Evolutionary conservation across 2,797 vertebrate species (phyloP).

Genomic region (Threskiornis aethiopicus): DNA sequence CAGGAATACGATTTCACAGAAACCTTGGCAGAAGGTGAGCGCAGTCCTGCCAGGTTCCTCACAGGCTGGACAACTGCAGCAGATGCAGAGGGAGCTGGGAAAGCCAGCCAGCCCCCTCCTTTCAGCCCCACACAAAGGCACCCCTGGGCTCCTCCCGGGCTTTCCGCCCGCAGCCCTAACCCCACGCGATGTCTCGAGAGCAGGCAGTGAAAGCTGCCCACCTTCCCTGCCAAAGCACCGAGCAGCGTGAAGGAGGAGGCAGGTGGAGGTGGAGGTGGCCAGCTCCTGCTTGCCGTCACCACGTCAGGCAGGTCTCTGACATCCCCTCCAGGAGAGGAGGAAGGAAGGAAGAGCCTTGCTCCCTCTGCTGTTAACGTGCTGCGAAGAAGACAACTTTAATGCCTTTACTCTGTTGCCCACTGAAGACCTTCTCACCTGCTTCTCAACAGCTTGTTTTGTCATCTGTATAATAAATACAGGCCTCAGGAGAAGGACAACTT

Average conservation of each 20-base stretch:
- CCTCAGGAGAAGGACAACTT: not conserved
- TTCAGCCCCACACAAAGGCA: not conserved
- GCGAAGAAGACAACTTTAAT: not conserved
- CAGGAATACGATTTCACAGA: not conserved
- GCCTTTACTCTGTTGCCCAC: not conserved
- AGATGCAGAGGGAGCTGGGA: not conserved
- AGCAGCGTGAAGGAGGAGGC: rapidly evolving
- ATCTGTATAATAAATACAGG: not conserved
- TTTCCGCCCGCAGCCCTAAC: not conserved
- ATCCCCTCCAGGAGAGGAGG: rapidly evolving
- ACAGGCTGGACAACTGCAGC: not conserved
- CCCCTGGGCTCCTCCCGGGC: not conserved
- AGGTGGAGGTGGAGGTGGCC: not conserved
- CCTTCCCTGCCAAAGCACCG: not conserved
- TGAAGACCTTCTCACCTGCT: not conserved
- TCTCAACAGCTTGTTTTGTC: not conserved
- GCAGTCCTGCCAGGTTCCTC: not conserved
- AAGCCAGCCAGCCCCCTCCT: not conserved
- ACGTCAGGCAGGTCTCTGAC: rapidly evolving
- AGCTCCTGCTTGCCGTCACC: not conserved
- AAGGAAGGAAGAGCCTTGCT: not conserved
- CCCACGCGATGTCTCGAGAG: rapidly evolving
- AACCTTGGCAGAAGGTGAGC: not conserved
- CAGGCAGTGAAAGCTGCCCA: not conserved
- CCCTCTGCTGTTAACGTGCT: not conserved